These are phyloP conservation scores for Euleptes europaea DNA, from an alignment of 2,113 vertebrate genomes.

Conservation along the genomic window DNA sequence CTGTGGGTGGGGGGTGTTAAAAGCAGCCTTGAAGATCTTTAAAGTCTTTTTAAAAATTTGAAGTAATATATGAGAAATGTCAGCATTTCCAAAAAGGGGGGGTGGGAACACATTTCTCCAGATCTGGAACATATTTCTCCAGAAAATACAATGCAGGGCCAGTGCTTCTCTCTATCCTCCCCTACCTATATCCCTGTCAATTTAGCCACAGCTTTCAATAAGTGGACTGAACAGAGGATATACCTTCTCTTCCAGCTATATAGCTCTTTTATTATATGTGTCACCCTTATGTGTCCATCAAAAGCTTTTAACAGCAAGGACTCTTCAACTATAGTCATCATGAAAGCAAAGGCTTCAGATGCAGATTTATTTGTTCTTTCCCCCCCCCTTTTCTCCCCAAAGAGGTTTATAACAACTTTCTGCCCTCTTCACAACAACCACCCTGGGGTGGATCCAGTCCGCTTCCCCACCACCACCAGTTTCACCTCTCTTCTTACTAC, in stretches of 20 bases:
- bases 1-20: not conserved
- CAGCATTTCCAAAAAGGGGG: not conserved
- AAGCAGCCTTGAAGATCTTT: too few relatives aligned
- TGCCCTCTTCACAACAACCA: too few relatives aligned
- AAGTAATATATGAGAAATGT: not conserved
- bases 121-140: not conserved
- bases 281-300: not conserved
- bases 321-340: not conserved
- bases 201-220: not conserved
- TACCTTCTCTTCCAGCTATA: not conserved
- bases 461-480: too few relatives aligned
- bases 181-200: not conserved
- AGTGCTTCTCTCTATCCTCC: not conserved
- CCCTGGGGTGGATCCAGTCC: too few relatives aligned
- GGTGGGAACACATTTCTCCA: not conserved
- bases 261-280: not conserved
- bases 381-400: too few relatives aligned
- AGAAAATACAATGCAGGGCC: not conserved
- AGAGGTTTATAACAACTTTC: too few relatives aligned
- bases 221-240: too few relatives aligned
- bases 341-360: not conserved
- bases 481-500: too few relatives aligned
- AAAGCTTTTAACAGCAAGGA: not conserved
- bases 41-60: not conserved
- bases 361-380: not conserved